Percentiles rank a stretch among this genome's conserved stretches.
Conservation (phyloP, 2,113 vertebrate species). For the Athene cunicularia region DNA sequence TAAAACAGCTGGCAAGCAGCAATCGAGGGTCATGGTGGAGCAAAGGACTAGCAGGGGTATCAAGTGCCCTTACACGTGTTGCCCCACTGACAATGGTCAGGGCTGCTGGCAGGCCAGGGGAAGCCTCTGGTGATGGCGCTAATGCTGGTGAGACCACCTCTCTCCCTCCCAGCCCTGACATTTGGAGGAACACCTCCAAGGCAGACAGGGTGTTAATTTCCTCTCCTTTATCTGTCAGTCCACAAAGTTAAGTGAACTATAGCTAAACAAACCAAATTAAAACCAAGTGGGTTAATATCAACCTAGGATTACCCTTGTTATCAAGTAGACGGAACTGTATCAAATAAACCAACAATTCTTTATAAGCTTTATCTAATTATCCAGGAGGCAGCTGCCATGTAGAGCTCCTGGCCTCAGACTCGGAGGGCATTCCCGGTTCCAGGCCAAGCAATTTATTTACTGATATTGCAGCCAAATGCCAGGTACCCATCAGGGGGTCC, state of each 20-base stretch:
- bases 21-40: rapidly evolving
- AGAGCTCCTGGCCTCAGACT: neutral
- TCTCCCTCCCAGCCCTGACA: neutral
- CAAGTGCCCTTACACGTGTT: neutral
- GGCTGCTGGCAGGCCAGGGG: neutral
- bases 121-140: neutral
- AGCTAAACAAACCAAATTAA: conserved; percentile 67
- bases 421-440: neutral
- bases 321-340: conserved; percentile 24
- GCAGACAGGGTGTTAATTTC: conserved; percentile 50
- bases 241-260: conserved; percentile 51
- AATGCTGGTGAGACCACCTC: neutral
- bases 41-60: neutral
- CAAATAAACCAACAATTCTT: conserved; percentile 60
- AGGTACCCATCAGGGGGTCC: neutral
- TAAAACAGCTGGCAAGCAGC: neutral
- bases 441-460: neutral
- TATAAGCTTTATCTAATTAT: conserved; percentile 65
- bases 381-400: conserved; percentile 36
- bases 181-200: neutral
- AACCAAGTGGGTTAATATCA: conserved; percentile 53
- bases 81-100: neutral
- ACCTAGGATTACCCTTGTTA: conserved; percentile 37
- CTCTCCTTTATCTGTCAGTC: conserved; percentile 53
- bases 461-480: neutral